Evolutionary conservation across 2,888 invertebrate species (phyloP), one percentile per base, ranked within the genome.

Genomic region (Drosophila subquinaria): DNA sequence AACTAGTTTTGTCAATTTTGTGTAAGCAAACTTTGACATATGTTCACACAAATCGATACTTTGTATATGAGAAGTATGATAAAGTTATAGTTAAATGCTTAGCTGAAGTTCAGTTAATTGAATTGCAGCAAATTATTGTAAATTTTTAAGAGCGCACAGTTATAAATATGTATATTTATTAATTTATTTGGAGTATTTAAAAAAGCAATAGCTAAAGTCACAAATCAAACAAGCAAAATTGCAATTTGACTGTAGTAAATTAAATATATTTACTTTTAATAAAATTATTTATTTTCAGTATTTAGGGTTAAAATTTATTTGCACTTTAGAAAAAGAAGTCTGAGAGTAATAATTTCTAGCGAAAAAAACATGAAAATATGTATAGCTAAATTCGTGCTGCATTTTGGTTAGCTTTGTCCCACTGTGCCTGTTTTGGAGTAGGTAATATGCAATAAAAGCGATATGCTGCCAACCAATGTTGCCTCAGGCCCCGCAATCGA

Each of bases 381-480:
- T n/a, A 6, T 8, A n/a, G 13, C 20, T 9, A 35, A 2, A 51
- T 27, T 45, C 59, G 6, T 3, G 2, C 1, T 8, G 10, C 47
- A 42, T 59, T 45, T 13, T 4, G 3, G 1, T n/a, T 1, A 8
- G n/a, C 0, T 27, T 70, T 48, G 83, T 45, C 2, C 69, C 79
- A 88, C 79, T 79, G 83, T 80, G 70, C 64, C 38, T 36, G 40
- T 10, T 73, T 73, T 66, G 69, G 89, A 74, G 84, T 81, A 83
- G 89, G 87, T 89, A 88, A 88, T 84, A 73, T 89, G 84, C 87
- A 83, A 84, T 84, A 84, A 84, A 84, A 70, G 73, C 87, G 89
- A 83, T 88, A 88, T 79, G 84, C 71, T 72, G 70, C 65, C 57
- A 45, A 35, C 63, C 64, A 47, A 47, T 68, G 55, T 64, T 61